These are phyloP conservation scores for Ondatra zibethicus DNA, from an alignment of 2,113 vertebrate species.

Conservation along the genomic window DNA sequence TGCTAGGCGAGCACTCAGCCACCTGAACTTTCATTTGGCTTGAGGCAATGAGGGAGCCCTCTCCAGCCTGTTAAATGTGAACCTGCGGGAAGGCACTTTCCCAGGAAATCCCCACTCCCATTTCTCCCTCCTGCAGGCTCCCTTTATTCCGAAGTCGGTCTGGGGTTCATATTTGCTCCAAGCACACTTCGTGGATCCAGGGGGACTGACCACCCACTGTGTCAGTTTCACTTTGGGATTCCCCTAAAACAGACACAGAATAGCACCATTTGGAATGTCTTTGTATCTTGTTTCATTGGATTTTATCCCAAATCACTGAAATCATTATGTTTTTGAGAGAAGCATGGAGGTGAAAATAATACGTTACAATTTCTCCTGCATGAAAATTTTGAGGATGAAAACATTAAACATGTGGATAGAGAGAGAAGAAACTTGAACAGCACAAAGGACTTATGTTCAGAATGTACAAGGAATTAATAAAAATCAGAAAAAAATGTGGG, in stretches of 20 bases:
- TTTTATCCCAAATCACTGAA: slow-evolving; percentile 42
- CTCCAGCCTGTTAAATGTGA: not conserved
- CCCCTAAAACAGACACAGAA: not conserved
- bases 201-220: not conserved
- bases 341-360: not conserved
- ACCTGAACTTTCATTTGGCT: not conserved
- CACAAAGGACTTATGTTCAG: not conserved
- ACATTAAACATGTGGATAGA: not conserved
- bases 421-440: not conserved
- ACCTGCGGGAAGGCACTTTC: not conserved
- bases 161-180: not conserved
- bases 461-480: not conserved
- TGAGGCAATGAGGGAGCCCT: not conserved
- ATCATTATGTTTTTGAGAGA: slow-evolving; percentile 34
- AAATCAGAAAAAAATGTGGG: not conserved
- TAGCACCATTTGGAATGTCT: not conserved
- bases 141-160: not conserved
- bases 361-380: not conserved
- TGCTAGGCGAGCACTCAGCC: not conserved
- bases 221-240: not conserved
- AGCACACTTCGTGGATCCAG: not conserved
- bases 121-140: not conserved
- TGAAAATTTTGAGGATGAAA: slow-evolving; percentile 51
- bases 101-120: not conserved
- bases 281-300: slow-evolving; percentile 5